Evolutionary conservation across 2,888 invertebrate genomes (phyloP).

Genomic region (Lomographa bimaculata): DNA sequence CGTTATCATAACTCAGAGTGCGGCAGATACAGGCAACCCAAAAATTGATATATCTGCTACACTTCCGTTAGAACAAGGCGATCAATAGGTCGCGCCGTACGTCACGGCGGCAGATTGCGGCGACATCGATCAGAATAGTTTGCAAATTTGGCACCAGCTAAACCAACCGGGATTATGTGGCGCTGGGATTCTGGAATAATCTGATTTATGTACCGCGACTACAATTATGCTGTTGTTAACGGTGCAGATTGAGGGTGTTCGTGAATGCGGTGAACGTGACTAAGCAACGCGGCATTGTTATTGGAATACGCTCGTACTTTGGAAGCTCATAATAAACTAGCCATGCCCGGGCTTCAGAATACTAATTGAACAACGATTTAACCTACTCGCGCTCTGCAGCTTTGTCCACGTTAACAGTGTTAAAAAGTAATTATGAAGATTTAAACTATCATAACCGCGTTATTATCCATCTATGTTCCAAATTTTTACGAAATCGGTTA

Average conservation of each 20-base stretch:
- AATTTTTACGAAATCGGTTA: too few species aligned
- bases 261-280: constrained; percentile 1
- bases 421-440: too few species aligned
- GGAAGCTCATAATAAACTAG: too few species aligned
- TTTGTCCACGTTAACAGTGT: too few species aligned
- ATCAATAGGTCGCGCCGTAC: constrained; percentile 50
- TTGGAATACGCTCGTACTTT: too few species aligned
- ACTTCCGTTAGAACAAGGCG: constrained; percentile 22
- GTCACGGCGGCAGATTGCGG: constrained; percentile 62
- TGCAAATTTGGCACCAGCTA: constrained; percentile 70
- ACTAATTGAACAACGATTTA: too few species aligned
- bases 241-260: constrained; percentile 12
- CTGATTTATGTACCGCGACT: constrained; percentile 49
- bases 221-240: constrained; percentile 29
- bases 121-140: constrained; percentile 67
- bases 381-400: too few species aligned
- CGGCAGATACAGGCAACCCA: neutral
- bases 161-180: constrained; percentile 58
- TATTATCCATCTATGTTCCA: too few species aligned
- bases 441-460: too few species aligned
- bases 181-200: constrained; percentile 44
- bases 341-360: too few species aligned
- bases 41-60: constrained; percentile 11
- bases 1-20: too few species aligned
- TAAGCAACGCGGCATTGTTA: neutral